Conservation (phyloP, 2,888 invertebrate genomes). For the Rhingia rostrata region DNA sequence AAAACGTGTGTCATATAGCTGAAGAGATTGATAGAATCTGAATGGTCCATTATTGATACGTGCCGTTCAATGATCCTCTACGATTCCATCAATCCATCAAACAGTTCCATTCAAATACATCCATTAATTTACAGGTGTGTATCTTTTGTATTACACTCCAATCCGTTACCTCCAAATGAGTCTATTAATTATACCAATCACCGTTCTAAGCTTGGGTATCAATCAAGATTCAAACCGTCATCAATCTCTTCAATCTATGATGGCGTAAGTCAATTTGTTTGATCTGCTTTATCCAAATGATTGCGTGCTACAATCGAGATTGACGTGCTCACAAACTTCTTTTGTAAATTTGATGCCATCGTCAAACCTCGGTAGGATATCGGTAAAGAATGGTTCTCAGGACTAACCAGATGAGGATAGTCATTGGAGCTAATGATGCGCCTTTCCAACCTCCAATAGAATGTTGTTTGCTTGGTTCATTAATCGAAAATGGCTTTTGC, state of each 20-base stretch:
- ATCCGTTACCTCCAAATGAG: slow-evolving; percentile 15
- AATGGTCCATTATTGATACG: too few relatives aligned
- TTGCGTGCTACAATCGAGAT: not conserved
- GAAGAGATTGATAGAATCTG: too few relatives aligned
- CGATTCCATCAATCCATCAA: not conserved
- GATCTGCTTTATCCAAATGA: too few relatives aligned
- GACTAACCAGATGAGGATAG: too few relatives aligned
- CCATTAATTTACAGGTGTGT: not conserved
- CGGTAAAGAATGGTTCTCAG: too few relatives aligned
- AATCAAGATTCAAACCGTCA: not conserved
- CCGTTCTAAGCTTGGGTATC: not conserved
- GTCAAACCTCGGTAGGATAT: not conserved
- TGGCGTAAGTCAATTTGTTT: not conserved
- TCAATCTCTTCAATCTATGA: too few relatives aligned
- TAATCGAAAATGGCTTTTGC: too few relatives aligned
- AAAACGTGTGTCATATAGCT: too few relatives aligned
- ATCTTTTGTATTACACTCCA: not conserved
- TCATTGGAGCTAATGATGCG: too few relatives aligned
- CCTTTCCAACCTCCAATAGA: too few relatives aligned
- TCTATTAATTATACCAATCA: slow-evolving; percentile 11
- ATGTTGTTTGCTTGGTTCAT: too few relatives aligned
- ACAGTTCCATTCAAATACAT: not conserved
- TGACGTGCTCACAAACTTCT: not conserved
- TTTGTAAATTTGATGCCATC: not conserved
- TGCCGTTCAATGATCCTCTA: too few relatives aligned